phyloP scores from a whole-genome alignment of 2,888 invertebrate species.

The Endotricha flammealis region DNA sequence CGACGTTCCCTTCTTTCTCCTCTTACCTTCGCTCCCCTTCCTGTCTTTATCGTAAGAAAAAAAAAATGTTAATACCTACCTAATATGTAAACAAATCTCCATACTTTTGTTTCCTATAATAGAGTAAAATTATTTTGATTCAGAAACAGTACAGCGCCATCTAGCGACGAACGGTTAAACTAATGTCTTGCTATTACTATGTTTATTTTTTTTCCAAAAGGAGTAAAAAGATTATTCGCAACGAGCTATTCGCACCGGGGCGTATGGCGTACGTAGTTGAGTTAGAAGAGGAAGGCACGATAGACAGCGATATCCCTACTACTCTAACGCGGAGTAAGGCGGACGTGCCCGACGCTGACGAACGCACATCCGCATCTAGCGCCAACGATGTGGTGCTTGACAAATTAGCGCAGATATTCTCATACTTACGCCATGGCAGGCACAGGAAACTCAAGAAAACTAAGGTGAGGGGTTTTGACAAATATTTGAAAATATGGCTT shows the following conservation, averaged over 20 bases:
- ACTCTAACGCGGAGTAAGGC: constrained; percentile 95
- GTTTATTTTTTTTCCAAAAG: constrained; percentile 50
- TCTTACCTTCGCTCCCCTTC: neutral
- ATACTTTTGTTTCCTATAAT: no score
- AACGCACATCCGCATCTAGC: constrained; percentile 57
- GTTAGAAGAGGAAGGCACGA: constrained; percentile 86
- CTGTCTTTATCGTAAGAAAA: neutral
- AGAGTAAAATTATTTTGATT: no score
- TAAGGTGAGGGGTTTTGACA: constrained; percentile 57
- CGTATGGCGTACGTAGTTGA: constrained; percentile 99
- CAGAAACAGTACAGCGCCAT: no score
- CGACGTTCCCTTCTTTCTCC: neutral
- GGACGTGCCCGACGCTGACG: constrained; percentile 88
- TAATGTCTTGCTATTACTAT: no score
- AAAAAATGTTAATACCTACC: no score
- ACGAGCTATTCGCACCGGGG: constrained; percentile 95
- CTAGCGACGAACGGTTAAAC: no score
- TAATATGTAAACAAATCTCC: no score
- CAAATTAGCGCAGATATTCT: constrained; percentile 97
- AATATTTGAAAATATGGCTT: no score
- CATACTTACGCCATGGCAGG: constrained; percentile 92
- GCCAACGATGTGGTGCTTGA: constrained; percentile 95
- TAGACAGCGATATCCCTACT: constrained; percentile 93
- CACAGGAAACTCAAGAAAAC: constrained; percentile 87
- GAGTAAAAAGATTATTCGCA: constrained; percentile 86